A percentile compares a stretch with the other conserved stretches of the same genome.
Conservation (phyloP, 2,113 vertebrate species). For the Bucco capensis region DNA sequence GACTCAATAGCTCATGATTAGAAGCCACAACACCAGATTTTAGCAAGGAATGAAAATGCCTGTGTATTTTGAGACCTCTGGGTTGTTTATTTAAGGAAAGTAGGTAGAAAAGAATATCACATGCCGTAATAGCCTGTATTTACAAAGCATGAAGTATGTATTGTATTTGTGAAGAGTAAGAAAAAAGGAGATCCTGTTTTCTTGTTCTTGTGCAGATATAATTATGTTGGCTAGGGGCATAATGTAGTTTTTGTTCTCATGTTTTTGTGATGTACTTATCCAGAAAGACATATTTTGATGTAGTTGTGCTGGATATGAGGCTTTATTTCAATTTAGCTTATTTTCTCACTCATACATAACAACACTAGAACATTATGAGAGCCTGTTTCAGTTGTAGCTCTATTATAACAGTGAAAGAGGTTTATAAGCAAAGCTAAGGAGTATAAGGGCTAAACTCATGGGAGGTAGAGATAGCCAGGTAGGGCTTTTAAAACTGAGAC, state of each 20-base stretch:
- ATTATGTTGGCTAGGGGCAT: background rate
- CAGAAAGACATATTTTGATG: background rate
- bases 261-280: background rate
- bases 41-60: background rate
- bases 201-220: background rate
- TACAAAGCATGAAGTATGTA: background rate
- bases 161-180: background rate
- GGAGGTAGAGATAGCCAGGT: background rate
- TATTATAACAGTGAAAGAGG: background rate
- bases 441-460: background rate
- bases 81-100: background rate
- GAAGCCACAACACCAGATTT: background rate
- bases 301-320: background rate
- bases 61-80: background rate
- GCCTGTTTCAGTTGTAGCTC: background rate
- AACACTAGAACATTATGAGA: background rate
- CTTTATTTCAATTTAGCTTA: conserved; percentile 13
- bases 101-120: background rate
- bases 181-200: background rate
- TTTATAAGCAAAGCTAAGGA: background rate
- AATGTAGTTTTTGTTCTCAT: background rate
- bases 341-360: background rate
- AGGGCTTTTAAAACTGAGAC: background rate
- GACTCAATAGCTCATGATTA: background rate
- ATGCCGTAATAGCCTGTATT: background rate